phyloP scores from a whole-genome alignment of 2,113 vertebrate species.

The Leptobrachium leishanense region DNA sequence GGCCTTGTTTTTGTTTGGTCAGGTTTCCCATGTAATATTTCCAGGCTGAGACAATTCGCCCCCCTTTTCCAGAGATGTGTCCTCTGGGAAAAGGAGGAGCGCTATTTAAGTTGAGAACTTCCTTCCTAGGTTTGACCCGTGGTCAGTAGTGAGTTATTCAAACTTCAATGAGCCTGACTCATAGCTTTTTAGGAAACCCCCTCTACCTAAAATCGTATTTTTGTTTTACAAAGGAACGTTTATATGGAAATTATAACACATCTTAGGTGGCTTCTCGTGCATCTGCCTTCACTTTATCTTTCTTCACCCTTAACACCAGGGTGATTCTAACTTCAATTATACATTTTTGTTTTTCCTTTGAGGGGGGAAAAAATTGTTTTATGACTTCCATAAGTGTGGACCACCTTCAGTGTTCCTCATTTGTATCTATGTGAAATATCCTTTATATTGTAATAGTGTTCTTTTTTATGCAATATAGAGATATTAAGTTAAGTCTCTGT shows the following conservation, averaged over 20 bases:
- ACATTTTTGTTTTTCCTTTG: too few relatives aligned
- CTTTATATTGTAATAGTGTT: too few relatives aligned
- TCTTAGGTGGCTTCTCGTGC: conserved; percentile 18
- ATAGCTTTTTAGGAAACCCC: conserved; percentile 54
- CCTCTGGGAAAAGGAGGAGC: conserved; percentile 48
- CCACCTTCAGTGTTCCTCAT: too few relatives aligned
- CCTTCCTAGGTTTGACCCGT: conserved; percentile 47
- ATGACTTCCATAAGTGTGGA: too few relatives aligned
- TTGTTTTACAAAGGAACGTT: conserved; percentile 44
- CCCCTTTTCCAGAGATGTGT: conserved; percentile 7
- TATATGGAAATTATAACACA: conserved; percentile 24
- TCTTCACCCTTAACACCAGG: conserved; percentile 19
- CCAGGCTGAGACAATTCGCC: not conserved
- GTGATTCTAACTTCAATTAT: not conserved
- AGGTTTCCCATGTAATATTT: conserved; percentile 48
- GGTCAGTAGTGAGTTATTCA: conserved; percentile 22
- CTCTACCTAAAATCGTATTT: conserved; percentile 51
- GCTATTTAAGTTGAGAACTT: conserved; percentile 49
- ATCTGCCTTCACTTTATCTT: conserved; percentile 29
- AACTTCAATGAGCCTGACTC: conserved; percentile 42
- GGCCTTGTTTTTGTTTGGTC: conserved; percentile 7
- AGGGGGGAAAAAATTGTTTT: too few relatives aligned
- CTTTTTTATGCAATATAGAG: too few relatives aligned
- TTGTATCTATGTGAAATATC: too few relatives aligned
- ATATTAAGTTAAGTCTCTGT: too few relatives aligned